These are phyloP conservation scores for Sebastolobus altivelis DNA, from an alignment of 2,797 vertebrate genomes.

Conservation along the genomic window DNA sequence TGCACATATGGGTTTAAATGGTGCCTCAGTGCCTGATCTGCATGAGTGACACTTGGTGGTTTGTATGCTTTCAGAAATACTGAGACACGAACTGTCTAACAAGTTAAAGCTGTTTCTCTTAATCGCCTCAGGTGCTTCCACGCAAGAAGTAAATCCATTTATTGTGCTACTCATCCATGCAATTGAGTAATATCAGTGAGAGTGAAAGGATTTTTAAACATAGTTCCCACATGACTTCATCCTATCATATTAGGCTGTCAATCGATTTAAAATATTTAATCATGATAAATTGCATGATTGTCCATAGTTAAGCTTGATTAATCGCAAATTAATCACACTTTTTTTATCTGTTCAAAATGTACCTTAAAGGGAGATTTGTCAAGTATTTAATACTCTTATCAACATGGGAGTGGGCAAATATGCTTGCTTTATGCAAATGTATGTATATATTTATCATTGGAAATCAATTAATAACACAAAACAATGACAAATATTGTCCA, in stretches of 20 bases:
- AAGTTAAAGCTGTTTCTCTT: conserved; percentile 23
- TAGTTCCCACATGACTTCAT: conserved; percentile 10
- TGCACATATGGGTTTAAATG: conserved; percentile 48
- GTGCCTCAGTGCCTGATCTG: conserved; percentile 53
- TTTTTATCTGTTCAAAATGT: too few species aligned
- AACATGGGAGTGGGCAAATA: accelerated
- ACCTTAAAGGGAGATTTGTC: too few species aligned
- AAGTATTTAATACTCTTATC: too few species aligned
- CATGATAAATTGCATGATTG: too few species aligned
- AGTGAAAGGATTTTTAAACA: conserved; percentile 1
- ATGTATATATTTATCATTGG: too few species aligned
- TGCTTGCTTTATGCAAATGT: too few species aligned
- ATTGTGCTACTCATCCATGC: conserved; percentile 8
- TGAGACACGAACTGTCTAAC: conserved; percentile 45
- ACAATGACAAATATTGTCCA: too few species aligned
- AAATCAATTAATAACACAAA: too few species aligned
- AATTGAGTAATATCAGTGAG: conserved; percentile 15
- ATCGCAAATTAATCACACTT: too few species aligned
- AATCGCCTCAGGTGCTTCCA: conserved; percentile 29
- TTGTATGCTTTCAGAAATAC: conserved; percentile 56
- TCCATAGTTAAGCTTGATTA: too few species aligned
- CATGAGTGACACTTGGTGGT: conserved; percentile 58
- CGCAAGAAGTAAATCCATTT: conserved; percentile 18
- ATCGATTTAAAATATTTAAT: too few species aligned
- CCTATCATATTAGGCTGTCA: background rate